A percentile compares a stretch with the other conserved stretches of the same genome.
phyloP scores from a whole-genome alignment of 1,140 invertebrate genomes.

The Calycopis cecrops region DNA sequence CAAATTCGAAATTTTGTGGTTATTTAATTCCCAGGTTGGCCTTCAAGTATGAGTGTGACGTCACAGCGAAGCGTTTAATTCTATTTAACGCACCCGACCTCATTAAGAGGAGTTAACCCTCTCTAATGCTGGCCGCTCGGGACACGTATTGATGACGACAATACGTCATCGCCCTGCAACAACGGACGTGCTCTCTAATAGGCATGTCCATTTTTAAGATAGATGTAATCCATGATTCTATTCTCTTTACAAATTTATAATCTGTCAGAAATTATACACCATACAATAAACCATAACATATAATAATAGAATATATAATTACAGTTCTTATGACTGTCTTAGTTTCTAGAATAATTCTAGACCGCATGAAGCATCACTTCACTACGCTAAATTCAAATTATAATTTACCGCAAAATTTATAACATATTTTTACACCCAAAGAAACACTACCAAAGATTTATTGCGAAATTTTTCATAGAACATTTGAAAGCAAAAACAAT shows the following conservation, averaged over 20 bases:
- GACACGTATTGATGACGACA: slow-evolving; percentile 54
- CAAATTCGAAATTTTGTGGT: too few species aligned
- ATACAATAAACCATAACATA: too few species aligned
- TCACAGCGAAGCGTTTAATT: slow-evolving; percentile 37
- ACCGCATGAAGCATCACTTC: neutral
- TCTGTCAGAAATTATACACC: too few species aligned
- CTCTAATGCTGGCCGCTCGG: slow-evolving; percentile 35
- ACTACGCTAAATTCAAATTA: neutral
- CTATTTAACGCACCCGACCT: slow-evolving; percentile 55
- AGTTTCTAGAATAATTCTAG: neutral
- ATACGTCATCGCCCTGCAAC: slow-evolving; percentile 54
- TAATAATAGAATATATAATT: too few species aligned
- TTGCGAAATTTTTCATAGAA: slow-evolving; percentile 10
- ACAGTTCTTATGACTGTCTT: neutral
- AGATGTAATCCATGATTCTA: neutral
- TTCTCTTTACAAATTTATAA: too few species aligned
- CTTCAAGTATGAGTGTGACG: neutral
- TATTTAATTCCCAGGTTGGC: too few species aligned
- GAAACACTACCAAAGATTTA: slow-evolving; percentile 11
- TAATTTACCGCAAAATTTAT: slow-evolving; percentile 10
- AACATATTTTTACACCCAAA: slow-evolving; percentile 10
- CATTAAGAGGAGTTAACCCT: slow-evolving; percentile 46
- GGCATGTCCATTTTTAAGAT: neutral
- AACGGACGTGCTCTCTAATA: slow-evolving; percentile 9
- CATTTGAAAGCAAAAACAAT: neutral